Evolutionary conservation across 2,888 invertebrate genomes (phyloP).

Genomic region (Balanococcus diminutus): DNA sequence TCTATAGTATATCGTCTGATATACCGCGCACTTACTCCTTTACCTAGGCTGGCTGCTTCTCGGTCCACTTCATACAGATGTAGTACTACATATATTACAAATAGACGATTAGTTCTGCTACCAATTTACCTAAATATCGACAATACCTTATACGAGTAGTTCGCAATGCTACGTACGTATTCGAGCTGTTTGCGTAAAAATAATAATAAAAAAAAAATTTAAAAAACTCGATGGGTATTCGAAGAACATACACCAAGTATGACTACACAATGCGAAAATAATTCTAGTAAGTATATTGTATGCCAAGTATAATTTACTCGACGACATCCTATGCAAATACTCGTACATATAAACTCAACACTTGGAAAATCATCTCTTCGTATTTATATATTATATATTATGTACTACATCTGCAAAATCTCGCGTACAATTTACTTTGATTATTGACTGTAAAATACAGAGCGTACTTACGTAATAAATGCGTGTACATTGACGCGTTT

Average conservation of each 20-base stretch:
- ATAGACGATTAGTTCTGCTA: constrained; percentile 15
- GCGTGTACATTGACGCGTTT: not conserved
- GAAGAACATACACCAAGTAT: not conserved
- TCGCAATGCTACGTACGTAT: not conserved
- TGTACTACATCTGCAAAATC: too few relatives aligned
- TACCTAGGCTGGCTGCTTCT: not conserved
- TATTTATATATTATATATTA: not conserved
- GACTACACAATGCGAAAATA: not conserved
- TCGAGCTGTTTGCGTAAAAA: not conserved
- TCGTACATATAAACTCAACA: not conserved
- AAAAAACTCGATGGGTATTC: not conserved
- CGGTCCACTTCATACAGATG: not conserved
- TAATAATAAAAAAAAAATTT: not conserved
- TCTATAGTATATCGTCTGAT: not conserved
- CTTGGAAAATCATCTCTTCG: constrained; percentile 2
- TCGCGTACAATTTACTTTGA: not conserved
- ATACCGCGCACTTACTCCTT: not conserved
- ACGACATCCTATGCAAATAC: too few relatives aligned
- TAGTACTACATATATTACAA: not conserved
- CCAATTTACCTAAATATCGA: constrained; percentile 20
- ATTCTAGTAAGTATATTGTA: not conserved
- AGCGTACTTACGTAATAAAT: not conserved
- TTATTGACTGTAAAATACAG: constrained; percentile 5
- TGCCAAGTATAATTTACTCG: not conserved
- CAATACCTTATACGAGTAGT: not conserved